phyloP scores from a whole-genome alignment of 2,113 vertebrate species.

The Nycticorax nycticorax region DNA sequence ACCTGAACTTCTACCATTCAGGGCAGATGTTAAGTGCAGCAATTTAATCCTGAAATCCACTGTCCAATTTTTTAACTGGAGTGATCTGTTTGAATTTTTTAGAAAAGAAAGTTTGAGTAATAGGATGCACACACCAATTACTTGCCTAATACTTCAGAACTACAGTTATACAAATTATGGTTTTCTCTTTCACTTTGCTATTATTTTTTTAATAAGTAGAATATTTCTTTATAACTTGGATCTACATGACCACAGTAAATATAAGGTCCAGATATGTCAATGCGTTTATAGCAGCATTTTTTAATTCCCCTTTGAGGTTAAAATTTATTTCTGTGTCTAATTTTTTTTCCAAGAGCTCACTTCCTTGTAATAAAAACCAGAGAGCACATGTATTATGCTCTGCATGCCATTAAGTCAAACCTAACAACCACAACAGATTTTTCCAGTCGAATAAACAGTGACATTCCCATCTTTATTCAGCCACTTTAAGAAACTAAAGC shows the following conservation, averaged over 20 bases:
- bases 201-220: background rate
- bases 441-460: background rate
- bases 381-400: background rate
- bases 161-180: background rate
- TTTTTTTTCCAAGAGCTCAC: slow-evolving; percentile 23
- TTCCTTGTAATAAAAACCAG: slow-evolving; percentile 14
- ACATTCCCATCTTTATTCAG: background rate
- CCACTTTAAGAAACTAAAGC: background rate
- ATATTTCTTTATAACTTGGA: background rate
- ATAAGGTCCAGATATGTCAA: background rate
- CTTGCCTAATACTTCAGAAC: background rate
- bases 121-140: background rate
- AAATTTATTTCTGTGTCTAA: background rate
- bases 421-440: background rate
- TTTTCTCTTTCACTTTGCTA: background rate
- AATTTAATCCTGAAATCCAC: background rate
- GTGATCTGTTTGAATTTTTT: background rate
- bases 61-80: background rate
- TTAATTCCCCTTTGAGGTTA: slow-evolving; percentile 4
- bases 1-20: background rate
- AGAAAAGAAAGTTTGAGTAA: background rate
- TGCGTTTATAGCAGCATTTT: background rate
- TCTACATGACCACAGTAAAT: background rate
- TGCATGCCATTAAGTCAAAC: background rate
- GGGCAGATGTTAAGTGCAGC: background rate